Conservation (phyloP, 2,888 invertebrate genomes). For the Coremacera marginata region DNA sequence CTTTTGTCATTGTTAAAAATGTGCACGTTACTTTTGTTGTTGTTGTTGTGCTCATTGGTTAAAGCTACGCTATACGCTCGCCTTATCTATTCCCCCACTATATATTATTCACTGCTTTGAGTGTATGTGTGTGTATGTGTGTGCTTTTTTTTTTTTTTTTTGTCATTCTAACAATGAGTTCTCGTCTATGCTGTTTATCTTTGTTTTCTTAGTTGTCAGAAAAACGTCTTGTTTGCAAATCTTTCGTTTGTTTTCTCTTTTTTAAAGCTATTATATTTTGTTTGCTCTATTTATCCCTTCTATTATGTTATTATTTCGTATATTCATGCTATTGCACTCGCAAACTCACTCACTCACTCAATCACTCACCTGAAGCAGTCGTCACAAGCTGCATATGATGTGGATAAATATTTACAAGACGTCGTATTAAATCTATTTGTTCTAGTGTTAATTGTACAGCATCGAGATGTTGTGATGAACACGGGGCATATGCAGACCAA, state of each 20-base stretch:
- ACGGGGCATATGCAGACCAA: conserved; percentile 89
- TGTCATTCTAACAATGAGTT: background rate
- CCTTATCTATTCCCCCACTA: background rate
- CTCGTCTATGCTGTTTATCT: background rate
- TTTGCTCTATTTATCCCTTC: background rate
- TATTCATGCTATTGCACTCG: background rate
- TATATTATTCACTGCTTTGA: background rate
- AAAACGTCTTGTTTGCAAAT: background rate
- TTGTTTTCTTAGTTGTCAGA: background rate
- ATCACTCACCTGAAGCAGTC: conserved; percentile 78
- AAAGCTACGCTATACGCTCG: background rate
- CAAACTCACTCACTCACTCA: background rate
- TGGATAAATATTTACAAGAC: conserved; percentile 83
- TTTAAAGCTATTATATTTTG: background rate
- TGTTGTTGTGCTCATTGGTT: background rate
- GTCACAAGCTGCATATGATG: conserved; percentile 83
- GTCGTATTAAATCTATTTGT: conserved; percentile 87
- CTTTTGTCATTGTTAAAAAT: background rate
- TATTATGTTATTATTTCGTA: too few relatives aligned
- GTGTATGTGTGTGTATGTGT: background rate
- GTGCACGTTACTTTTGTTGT: background rate
- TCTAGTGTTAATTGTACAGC: conserved; percentile 87
- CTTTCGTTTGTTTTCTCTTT: background rate
- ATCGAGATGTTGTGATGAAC: conserved; percentile 85
- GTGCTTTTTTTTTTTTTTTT: background rate